Percentiles rank a stretch among this genome's conserved stretches.
phyloP scores from a whole-genome alignment of 2,888 invertebrate species.

The Marasmarcha lunaedactyla region DNA sequence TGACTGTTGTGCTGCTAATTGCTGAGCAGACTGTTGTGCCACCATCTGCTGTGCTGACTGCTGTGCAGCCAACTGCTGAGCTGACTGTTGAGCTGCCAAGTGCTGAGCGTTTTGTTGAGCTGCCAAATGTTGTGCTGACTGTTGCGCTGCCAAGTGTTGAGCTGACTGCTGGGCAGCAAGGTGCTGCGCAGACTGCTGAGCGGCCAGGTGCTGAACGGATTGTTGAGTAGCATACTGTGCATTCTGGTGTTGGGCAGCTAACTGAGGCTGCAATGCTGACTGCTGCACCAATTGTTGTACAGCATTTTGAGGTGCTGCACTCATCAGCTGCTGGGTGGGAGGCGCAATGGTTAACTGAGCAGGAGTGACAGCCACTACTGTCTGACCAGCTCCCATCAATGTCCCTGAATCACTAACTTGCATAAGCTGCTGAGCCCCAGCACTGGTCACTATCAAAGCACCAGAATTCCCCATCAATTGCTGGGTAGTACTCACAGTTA shows the following conservation, averaged over 20 bases:
- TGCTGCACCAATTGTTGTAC: slow-evolving; percentile 58
- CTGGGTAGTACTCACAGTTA: slow-evolving; percentile 61
- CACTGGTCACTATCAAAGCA: slow-evolving; percentile 59
- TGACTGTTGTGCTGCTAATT: slow-evolving; percentile 48
- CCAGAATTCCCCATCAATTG: slow-evolving; percentile 58
- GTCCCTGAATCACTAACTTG: slow-evolving; percentile 65
- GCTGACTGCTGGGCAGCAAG: slow-evolving; percentile 31
- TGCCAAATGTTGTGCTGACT: slow-evolving; percentile 33
- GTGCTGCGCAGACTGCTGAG: slow-evolving; percentile 34
- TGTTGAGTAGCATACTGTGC: slow-evolving; percentile 23
- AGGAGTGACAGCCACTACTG: slow-evolving; percentile 57
- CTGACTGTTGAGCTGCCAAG: slow-evolving; percentile 27
- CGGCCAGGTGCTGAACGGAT: slow-evolving; percentile 32
- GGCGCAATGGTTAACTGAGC: slow-evolving; percentile 55
- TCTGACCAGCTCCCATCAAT: slow-evolving; percentile 58
- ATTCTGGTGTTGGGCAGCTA: slow-evolving; percentile 25
- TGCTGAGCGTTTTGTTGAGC: slow-evolving; percentile 33
- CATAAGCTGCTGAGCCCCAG: slow-evolving; percentile 61
- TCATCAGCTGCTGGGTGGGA: slow-evolving; percentile 49
- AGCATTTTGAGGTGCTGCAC: slow-evolving; percentile 46
- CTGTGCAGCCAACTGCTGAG: slow-evolving; percentile 35
- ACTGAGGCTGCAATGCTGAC: slow-evolving; percentile 45
- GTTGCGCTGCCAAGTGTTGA: slow-evolving; percentile 32
- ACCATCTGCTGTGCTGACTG: slow-evolving; percentile 37
- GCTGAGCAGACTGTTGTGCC: slow-evolving; percentile 46